Percentiles rank a stretch among this genome's conserved stretches.
These are phyloP conservation scores for Julus scandinavius DNA, from an alignment of 2,888 invertebrate species.

Conservation along the genomic window DNA sequence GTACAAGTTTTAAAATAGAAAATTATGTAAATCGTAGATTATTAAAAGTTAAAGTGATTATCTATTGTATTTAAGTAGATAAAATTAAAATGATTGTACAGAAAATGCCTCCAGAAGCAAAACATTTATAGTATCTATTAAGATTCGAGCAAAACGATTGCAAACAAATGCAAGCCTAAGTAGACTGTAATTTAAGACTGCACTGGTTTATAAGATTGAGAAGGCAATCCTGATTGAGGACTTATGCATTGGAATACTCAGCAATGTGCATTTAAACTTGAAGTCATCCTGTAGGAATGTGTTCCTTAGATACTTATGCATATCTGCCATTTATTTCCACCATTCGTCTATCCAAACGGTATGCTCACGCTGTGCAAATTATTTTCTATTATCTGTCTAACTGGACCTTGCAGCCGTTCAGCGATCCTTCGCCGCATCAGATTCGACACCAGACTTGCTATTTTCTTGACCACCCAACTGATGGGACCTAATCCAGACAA, in stretches of 20 bases:
- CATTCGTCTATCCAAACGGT: conserved; percentile 52
- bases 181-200: not conserved
- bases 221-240: conserved; percentile 28
- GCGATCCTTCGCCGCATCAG: conserved; percentile 57
- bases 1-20: conserved; percentile 12
- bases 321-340: not conserved
- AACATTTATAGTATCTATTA: not conserved
- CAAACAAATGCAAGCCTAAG: not conserved
- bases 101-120: conserved; percentile 22
- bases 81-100: not conserved
- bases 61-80: not conserved
- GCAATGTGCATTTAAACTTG: not conserved
- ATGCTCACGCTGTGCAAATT: conserved; percentile 56
- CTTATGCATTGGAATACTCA: not conserved
- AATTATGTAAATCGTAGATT: conserved; percentile 1
- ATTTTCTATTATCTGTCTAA: conserved; percentile 57
- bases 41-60: conserved; percentile 15
- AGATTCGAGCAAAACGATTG: conserved; percentile 12
- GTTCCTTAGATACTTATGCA: not conserved
- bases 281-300: conserved; percentile 9
- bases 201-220: not conserved
- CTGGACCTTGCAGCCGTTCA: conserved; percentile 57
- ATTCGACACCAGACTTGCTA: conserved; percentile 56
- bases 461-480: conserved; percentile 57
- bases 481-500: conserved; percentile 57